Conservation (phyloP, 2,113 vertebrate genomes). For the Sorex araneus region DNA sequence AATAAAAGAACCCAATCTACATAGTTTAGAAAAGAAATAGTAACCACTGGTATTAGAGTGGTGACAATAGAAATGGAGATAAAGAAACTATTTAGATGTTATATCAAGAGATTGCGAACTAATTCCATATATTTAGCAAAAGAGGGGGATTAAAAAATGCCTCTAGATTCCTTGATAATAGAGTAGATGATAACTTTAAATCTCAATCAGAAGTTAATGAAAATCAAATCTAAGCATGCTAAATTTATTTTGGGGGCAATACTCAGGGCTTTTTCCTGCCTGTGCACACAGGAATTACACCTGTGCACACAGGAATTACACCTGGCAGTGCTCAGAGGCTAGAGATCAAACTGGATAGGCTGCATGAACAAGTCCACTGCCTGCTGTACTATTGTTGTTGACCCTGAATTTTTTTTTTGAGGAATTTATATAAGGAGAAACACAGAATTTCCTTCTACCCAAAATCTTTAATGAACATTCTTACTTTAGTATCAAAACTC, state of each 20-base stretch:
- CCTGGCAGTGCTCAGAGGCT: too few relatives aligned
- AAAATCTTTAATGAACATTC: neutral
- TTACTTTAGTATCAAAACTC: neutral
- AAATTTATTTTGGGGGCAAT: neutral
- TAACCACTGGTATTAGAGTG: slow-evolving; percentile 23
- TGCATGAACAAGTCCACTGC: too few relatives aligned
- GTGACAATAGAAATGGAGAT: neutral
- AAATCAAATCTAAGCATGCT: neutral
- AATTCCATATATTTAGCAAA: slow-evolving; percentile 25
- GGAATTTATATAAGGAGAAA: neutral
- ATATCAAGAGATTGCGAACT: neutral
- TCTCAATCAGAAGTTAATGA: neutral
- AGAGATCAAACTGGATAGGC: too few relatives aligned
- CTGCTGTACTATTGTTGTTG: too few relatives aligned
- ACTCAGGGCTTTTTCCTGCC: too few relatives aligned
- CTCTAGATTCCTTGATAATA: neutral
- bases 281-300: too few relatives aligned
- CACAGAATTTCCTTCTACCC: neutral
- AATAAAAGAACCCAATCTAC: neutral
- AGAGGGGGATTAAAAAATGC: neutral
- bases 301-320: too few relatives aligned
- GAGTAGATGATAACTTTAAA: neutral
- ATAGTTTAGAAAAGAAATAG: neutral
- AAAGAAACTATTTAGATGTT: slow-evolving; percentile 10
- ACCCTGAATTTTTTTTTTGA: too few relatives aligned